Percentiles rank a stretch among this genome's conserved stretches.
These are phyloP conservation scores for Polyommatus icarus DNA, from an alignment of 2,888 invertebrate species.

Conservation along the genomic window DNA sequence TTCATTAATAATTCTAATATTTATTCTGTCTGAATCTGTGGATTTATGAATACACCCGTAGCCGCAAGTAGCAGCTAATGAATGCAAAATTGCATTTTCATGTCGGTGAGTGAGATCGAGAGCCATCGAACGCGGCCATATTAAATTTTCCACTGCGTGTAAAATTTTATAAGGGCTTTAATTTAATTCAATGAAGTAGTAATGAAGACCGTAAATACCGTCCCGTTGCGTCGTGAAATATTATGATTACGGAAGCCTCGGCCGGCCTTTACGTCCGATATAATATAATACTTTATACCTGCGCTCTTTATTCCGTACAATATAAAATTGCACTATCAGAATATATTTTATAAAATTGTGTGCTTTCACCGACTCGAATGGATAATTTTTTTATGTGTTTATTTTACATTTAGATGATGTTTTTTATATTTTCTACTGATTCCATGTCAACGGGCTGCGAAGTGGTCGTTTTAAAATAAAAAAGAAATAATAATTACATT, in stretches of 20 bases:
- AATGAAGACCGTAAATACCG: slow-evolving; percentile 24
- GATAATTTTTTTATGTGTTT: too few species aligned
- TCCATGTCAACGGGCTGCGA: too few species aligned
- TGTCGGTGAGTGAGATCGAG: not conserved
- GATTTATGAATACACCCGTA: not conserved
- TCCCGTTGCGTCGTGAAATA: slow-evolving; percentile 27
- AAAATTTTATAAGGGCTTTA: slow-evolving; percentile 29
- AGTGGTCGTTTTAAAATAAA: too few species aligned
- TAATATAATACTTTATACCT: slow-evolving; percentile 10
- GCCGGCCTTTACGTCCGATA: slow-evolving; percentile 13
- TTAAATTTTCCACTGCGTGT: slow-evolving; percentile 27
- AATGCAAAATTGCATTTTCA: slow-evolving; percentile 17
- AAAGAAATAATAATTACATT: too few species aligned
- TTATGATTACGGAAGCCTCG: slow-evolving; percentile 5
- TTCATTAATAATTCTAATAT: not conserved
- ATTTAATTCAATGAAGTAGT: slow-evolving; percentile 30
- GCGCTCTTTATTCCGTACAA: not conserved
- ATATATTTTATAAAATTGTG: not conserved
- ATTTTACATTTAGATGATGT: too few species aligned
- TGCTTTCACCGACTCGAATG: not conserved
- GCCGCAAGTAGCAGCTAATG: not conserved
- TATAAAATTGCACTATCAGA: not conserved
- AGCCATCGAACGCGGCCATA: not conserved
- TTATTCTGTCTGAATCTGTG: not conserved
- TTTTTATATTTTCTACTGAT: too few species aligned